phyloP scores from a whole-genome alignment of 2,888 invertebrate species.

The Elegia similella region DNA sequence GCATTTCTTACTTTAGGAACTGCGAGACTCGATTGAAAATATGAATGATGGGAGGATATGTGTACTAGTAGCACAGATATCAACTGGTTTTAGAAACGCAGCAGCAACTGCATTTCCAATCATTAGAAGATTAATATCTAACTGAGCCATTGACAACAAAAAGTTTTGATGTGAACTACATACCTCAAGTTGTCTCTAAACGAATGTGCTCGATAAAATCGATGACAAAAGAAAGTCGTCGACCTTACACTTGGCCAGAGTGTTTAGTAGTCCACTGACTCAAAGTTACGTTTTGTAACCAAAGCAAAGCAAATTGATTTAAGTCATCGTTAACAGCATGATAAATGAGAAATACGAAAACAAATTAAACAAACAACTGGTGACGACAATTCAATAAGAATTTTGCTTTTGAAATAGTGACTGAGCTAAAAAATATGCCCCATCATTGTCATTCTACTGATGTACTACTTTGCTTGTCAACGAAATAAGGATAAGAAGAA shows the following conservation, averaged over 20 bases:
- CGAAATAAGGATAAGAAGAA: too few species aligned
- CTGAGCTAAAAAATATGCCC: too few species aligned
- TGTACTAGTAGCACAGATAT: neutral
- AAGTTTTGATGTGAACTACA: neutral
- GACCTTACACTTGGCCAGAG: slow-evolving; percentile 27
- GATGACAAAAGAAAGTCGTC: slow-evolving; percentile 30
- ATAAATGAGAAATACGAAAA: neutral
- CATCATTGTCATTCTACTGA: neutral
- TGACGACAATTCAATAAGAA: too few species aligned
- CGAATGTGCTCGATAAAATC: slow-evolving; percentile 26
- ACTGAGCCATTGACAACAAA: neutral
- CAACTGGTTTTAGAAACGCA: slow-evolving; percentile 4
- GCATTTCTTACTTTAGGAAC: neutral
- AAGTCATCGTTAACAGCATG: slow-evolving; percentile 1
- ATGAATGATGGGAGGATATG: neutral
- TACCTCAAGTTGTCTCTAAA: slow-evolving; percentile 1
- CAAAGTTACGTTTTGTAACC: slow-evolving; percentile 32
- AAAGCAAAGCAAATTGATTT: slow-evolving; percentile 25
- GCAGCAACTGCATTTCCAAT: neutral
- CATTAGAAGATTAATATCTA: neutral
- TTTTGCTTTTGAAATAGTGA: too few species aligned
- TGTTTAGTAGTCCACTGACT: slow-evolving; percentile 22
- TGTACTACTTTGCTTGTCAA: too few species aligned
- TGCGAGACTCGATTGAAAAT: neutral
- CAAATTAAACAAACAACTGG: too few species aligned